Base-by-base conservation (phyloP, 2,888 invertebrate genomes). In the Liodrosophila aerea region DNA sequence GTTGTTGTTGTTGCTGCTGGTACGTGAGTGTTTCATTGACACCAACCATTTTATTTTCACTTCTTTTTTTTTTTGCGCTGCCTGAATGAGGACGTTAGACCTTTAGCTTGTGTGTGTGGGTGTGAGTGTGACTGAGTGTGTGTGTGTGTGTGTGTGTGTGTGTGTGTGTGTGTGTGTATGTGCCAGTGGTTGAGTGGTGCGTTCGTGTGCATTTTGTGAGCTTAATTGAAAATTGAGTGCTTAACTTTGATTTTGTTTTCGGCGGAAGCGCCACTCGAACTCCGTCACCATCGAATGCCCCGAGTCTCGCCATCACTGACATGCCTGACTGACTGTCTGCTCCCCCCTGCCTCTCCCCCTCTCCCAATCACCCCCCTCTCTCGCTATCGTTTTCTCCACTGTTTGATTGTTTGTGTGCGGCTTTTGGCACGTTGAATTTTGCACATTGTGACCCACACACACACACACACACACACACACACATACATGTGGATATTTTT, bases 191-290 rank as follows among this genome's bases (percentile, higher is more conserved):
- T 49, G 54, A 22, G 49, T 47, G 66, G 43, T 70, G 50, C 65
- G 72, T 72, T 67, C 56, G 75, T 69, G 65, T 72, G 69, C 76
- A 73, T 75, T 75, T 75, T 72, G 69, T 73, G 69, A 75, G 73
- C 82, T 77, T 84, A 84, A 84, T 84, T 84, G 83, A 82, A 77
- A 82, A 84, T 84, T 84, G 82, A 84, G 80, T 75, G 81, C 75
- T 84, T 78, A 75, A 82, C 82, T 82, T 77, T 84, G 76, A 82
- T 76, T 76, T 76, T 73, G 76, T 76, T 76, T 76, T 76, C 76
- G 59, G 57, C 75, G 77, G 77, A 66, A 67, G 67, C 59, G 62
- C 52, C 70, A 74, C 77, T 74, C 63, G 76, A 76, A 74, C 74
- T 77, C 60, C 64, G 36, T 37, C 53, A 31, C 39, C 70, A 40